Base-by-base conservation (phyloP, 2,113 vertebrate genomes). In the Cololabis saira region DNA sequence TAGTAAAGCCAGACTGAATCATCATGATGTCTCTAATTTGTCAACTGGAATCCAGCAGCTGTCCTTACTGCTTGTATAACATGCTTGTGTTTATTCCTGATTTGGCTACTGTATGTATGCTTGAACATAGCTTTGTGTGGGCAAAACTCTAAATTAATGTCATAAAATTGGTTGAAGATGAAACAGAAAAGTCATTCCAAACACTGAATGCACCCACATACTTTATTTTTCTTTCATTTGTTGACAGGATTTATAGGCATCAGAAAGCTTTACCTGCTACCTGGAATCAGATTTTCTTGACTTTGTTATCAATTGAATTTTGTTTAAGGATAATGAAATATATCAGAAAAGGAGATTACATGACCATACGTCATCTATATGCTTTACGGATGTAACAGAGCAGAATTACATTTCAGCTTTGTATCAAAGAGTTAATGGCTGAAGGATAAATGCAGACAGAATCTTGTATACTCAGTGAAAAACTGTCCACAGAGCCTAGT, bases 401-500 rank as follows among this genome's bases (percentile, higher is more conserved):
- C 40, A 10, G 50, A 71, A 74, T 27, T 45, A 33, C 21, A 61
- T 81, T 76, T 69, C 19, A 76, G 60, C 56, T 62, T 74, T 63
- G 45, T 48, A 74, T 75, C 60, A 69, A 59, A 75, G 55, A 57
- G 67, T 67, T 56, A 74, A 79, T 72, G 52, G 75, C 61, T 44
- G 67, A 61, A 37, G 54, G 33, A 64, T 60, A 21, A 66, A 42
- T 59, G 42, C 40, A 67, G 63, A 50, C 57, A 52, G 53, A 27
- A 47, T 47, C 71, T 24, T 78, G 62, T 48, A 27, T 72, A 53
- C 11, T 4, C 37, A 64, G 63, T 63, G 81, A 67, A 84, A 80
- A 74, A 78, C 83, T 76, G 72, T 43, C 64, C 82, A 62, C 15
- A 12, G 13, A 52, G 65, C 74, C 59, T 84, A 56, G 51, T 75